Evolutionary conservation across 2,888 invertebrate species (phyloP), one percentile per base, ranked within the genome.

Genomic region (Cabera pusaria): DNA sequence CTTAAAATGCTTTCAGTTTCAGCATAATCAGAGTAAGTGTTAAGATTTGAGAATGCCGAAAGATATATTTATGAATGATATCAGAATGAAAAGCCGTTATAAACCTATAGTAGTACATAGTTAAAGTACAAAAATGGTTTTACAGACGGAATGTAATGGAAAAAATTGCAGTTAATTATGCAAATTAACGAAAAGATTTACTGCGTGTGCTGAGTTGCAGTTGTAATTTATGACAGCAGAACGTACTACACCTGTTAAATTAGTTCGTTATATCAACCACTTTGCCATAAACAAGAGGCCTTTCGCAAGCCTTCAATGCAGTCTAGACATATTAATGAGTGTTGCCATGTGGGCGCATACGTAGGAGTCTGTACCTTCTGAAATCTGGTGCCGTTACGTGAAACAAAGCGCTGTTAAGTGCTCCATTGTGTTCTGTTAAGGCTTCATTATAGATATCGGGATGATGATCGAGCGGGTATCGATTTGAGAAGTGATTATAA

Each of bases 361-460:
- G 83, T 81, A 73, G 81, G 80, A 70, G 80, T 72, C 47, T 57
- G 71, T 71, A 61, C 62, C 45, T 55, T 56, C 56, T 58, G 56
- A 75, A 72, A 72, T 64, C 53, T 56, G 44, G 69, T 73, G 65
- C 64, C 70, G 61, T 64, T 65, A 49, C 57, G 51, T 47, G 64
- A 72, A 72, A 69, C 65, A 63, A 58, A 60, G 33, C 20, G 26
- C 11, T 28, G 29, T 18, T 34, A 41, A 65, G 55, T 59, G 37
- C 52, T 38, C 72, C 54, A 79, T 80, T 79, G 80, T 42, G 31
- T 32, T 29, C 35, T 42, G 26, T 36, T 35, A 41, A 64, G 62
- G 58, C 52, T 57, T 61, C 58, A 69, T 73, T 68, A 63, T 63
- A 64, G 49, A 40, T 56, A 54, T 59, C 52, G 56, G 53, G 56